phyloP scores from a whole-genome alignment of 1,140 invertebrate species.

The Lordiphosa collinella region DNA sequence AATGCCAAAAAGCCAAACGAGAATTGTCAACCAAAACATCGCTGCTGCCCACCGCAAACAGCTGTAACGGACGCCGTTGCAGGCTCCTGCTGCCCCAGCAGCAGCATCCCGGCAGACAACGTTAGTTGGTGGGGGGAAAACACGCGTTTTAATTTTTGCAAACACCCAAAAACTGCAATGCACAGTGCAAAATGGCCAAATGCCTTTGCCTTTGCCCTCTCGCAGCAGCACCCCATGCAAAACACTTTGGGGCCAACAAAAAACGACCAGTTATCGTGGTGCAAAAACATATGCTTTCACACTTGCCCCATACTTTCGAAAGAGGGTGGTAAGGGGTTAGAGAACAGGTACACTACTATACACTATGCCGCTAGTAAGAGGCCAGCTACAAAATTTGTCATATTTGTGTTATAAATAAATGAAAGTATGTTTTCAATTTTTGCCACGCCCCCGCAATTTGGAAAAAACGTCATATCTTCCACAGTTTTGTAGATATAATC shows the following conservation, averaged over 20 bases:
- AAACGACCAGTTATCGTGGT: constrained; percentile 47
- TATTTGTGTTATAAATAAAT: too few relatives aligned
- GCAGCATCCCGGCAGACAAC: constrained; percentile 2
- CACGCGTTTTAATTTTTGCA: constrained; percentile 67
- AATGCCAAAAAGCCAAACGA: constrained; percentile 64
- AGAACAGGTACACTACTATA: not conserved
- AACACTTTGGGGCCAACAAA: constrained; percentile 5
- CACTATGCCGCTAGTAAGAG: too few relatives aligned
- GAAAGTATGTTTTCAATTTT: too few relatives aligned
- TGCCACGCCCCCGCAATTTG: too few relatives aligned
- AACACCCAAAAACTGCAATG: constrained; percentile 48
- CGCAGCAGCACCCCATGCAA: not conserved
- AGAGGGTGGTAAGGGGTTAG: not conserved
- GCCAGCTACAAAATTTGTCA: too few relatives aligned
- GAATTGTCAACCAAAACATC: constrained; percentile 69
- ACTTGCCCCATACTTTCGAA: constrained; percentile 41
- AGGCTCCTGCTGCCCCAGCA: not conserved
- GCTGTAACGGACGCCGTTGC: constrained; percentile 53
- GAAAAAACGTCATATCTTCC: too few relatives aligned
- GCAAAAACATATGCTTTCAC: constrained; percentile 76
- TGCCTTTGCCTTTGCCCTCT: not conserved
- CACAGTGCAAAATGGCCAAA: constrained; percentile 35
- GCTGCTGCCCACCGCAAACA: constrained; percentile 67
- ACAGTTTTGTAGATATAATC: too few relatives aligned
- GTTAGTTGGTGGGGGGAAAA: constrained; percentile 41